Base-by-base conservation (phyloP, 2,888 invertebrate genomes). In the Tenthredo scrophulariae region DNA sequence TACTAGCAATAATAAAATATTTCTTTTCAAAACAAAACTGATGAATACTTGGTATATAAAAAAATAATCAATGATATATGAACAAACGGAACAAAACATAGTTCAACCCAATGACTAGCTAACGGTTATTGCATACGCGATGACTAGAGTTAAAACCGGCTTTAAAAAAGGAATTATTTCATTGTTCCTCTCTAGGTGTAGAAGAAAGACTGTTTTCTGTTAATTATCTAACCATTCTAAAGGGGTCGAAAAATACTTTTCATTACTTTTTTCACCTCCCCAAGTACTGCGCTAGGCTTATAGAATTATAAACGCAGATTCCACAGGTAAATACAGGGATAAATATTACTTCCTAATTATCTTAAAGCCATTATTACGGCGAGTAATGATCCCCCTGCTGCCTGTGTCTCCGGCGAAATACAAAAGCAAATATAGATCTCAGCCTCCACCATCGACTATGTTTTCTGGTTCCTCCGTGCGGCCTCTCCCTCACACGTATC, bases 391-490 rank as follows among this genome's bases (percentile, higher is more conserved):
- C 94, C 88, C 95, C 94, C 86, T 96, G 94, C 86, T 96, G 94
- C 13, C 83, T 40, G 33, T 67, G 43, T 87, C 96, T 96, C 84
- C 91, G 91, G 85, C 93, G 90, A 93, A 97, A 97, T 86, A 97
- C 97, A 87, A 97, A 95, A 80, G 97, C 97, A 92, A 97, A 97
- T 91, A 97, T 97, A 89, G 97, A 97, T 91, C 97, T 95, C 85
- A 97, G 94, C 26, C 97, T 95, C 94, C 97, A 96, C 97, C 97
- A 97, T 87, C 97, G 96, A 87, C 97, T 96, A 87, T 97, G 96
- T 80, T 97, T 96, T 58, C 95, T 95, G 86, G 94, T 93, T 75
- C 94, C 91, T 80, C 94, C 91, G 65, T 91, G 91, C 26, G 92
- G 96, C 89, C 96, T 94, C 92, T 97, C 97, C 89, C 97, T 96